Conservation (phyloP, 2,113 vertebrate genomes). For the Polypterus senegalus region DNA sequence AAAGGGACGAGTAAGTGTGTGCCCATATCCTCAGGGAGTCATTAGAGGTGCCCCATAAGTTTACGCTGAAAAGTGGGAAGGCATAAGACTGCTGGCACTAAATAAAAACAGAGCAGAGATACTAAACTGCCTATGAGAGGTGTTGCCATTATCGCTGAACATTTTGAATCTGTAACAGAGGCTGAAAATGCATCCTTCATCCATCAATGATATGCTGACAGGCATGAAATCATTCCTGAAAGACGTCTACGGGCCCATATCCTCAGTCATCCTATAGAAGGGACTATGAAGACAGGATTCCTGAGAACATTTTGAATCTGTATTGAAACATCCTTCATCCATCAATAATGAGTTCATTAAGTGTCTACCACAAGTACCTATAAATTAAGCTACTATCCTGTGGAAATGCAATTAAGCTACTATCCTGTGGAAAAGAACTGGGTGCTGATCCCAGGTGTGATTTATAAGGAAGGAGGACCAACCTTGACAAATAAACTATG, state of each 20-base stretch:
- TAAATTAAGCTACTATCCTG: not conserved
- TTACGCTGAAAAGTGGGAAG: too few relatives aligned
- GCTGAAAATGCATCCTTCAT: too few relatives aligned
- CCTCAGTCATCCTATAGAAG: too few relatives aligned
- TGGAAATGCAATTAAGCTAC: not conserved
- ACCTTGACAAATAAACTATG: not conserved
- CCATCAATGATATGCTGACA: slow-evolving; percentile 8
- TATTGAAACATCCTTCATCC: slow-evolving; percentile 5
- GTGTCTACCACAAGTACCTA: not conserved
- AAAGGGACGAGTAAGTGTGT: too few relatives aligned
- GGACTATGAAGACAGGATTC: too few relatives aligned
- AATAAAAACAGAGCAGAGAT: too few relatives aligned
- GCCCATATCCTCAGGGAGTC: too few relatives aligned
- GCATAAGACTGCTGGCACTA: too few relatives aligned
- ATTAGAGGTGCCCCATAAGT: too few relatives aligned
- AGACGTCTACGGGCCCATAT: slow-evolving; percentile 2
- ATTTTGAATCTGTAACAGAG: too few relatives aligned
- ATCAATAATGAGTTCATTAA: slow-evolving; percentile 8
- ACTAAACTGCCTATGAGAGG: too few relatives aligned
- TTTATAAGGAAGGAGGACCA: not conserved
- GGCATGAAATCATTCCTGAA: slow-evolving; percentile 4
- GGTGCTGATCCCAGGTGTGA: not conserved
- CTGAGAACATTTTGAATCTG: slow-evolving; percentile 5
- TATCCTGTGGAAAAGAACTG: not conserved
- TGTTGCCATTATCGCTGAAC: too few relatives aligned